Evolutionary conservation across 2,888 invertebrate species (phyloP), one percentile per base, ranked within the genome.

Genomic region (Frankliniella fusca): DNA sequence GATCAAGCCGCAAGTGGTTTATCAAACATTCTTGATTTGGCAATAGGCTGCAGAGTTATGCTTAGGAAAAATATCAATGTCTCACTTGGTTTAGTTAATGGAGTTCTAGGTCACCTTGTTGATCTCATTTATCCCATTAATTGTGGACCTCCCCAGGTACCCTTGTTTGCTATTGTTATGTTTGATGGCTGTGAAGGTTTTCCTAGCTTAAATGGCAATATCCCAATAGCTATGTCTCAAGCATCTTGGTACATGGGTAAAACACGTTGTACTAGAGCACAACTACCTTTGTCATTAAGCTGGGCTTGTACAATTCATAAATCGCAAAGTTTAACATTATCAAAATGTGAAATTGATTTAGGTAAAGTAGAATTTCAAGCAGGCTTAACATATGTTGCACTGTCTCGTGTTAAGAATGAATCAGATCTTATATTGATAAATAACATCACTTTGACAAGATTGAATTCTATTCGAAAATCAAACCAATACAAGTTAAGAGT

Each of bases 361-460:
- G 83, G 82, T 70, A 28, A 83, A 80, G 82, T 81, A 23, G 82
- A 80, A 81, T 83, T 82, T 54, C 76, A 81, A 50, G 27, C 23
- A 82, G 81, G 81, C 49, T 79, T 82, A 76, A 82, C 83, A 20
- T 83, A 83, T 81, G 83, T 82, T 38, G 83, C 82, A 27, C 70
- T 82, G n/a, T 82, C 82, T 48, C 82, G 82, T 27, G 83, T 83
- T 9, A 83, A 80, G 82, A 80, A 80, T 80, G 70, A 82, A 65
- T n/a, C n/a, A 49, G 65, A 76, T 49, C 38, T 82, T 38, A 80
- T 83, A 82, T 79, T 82, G 65, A 82, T 82, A 80, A 80, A 81
- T 49, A 54, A 79, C 48, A 82, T 82, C 80, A 80, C 61, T 82
- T 80, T 83, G 48, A 79, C 81, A 50, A 79, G 82, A 28, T 82